Percentiles rank a stretch among this genome's conserved stretches.
Conservation (phyloP, 2,113 vertebrate genomes). For the Columba livia region DNA sequence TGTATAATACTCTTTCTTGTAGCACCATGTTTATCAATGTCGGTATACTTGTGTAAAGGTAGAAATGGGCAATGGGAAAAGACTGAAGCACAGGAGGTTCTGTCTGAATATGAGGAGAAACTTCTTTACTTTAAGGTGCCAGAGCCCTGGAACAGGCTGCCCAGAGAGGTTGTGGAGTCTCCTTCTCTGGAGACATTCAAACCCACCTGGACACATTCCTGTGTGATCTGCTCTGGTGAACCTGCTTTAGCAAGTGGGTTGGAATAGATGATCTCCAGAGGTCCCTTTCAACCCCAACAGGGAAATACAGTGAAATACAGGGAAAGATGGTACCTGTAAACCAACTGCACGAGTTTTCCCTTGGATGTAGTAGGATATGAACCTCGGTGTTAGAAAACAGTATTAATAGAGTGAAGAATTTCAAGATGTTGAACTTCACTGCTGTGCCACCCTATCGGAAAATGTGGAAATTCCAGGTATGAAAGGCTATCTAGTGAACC, state of each 20-base stretch:
- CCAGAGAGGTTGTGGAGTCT: too few relatives aligned
- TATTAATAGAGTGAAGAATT: neutral
- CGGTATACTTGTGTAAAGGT: neutral
- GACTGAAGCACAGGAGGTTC: too few relatives aligned
- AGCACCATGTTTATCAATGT: neutral
- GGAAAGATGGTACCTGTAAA: neutral
- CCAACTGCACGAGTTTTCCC: neutral
- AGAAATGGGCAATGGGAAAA: neutral
- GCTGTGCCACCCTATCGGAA: neutral
- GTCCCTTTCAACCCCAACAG: too few relatives aligned
- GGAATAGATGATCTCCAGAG: too few relatives aligned
- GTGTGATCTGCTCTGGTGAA: too few relatives aligned
- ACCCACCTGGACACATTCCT: too few relatives aligned
- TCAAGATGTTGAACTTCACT: neutral
- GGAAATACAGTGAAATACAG: neutral
- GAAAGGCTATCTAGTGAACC: neutral
- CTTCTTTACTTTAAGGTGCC: too few relatives aligned
- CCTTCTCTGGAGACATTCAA: too few relatives aligned
- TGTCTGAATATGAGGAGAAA: too few relatives aligned
- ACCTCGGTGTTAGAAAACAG: neutral
- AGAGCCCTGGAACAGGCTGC: too few relatives aligned
- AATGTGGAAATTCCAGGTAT: neutral
- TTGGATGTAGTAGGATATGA: neutral
- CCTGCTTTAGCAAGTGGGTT: too few relatives aligned
- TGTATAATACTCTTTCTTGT: neutral